Evolutionary conservation across 2,797 vertebrate genomes (phyloP), one percentile per base, ranked within the genome.

Genomic region (Chrosomus eos): DNA sequence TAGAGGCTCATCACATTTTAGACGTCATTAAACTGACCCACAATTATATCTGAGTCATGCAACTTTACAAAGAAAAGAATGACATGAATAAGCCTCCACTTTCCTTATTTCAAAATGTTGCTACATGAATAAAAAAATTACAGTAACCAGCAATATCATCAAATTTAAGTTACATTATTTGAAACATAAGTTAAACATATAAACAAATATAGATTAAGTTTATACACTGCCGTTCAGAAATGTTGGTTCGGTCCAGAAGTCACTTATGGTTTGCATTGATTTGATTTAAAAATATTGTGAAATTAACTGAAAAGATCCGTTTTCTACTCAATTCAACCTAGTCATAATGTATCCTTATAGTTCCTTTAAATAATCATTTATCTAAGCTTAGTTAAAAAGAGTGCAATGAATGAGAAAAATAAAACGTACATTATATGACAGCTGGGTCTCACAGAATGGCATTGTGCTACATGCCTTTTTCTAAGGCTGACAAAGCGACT

Each of bases 401-500:
- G 21, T 14, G 13, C 38, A 75, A 48, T 6, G 3, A 6, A 55
- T 36, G 28, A 16, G 23, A n/a, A 58, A 58, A 58, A 58, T n/a
- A 58, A 10, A 64, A 64, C 26, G 7, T 28, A 14, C 5, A 62
- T 19, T 36, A 80, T 67, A 53, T 68, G 74, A 82, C 31, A 80
- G 45, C 6, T 11, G 2, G 33, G n/a, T 33, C 36, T 73, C 43
- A 62, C 62, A 71, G 75, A 84, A 81, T 55, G 14, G 8, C 31
- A 53, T 28, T 77, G 70, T 80, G 84, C 48, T n/a, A 48, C 82
- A 58, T 28, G 33, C 23, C 62, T 72, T 72, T 81, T 73, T 84
- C 74, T 53, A 48, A 51, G 58, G 70, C 74, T 87, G 89, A 83
- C 70, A 87, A 73, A 88, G 64, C 72, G 79, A 86, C 82, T 89